A percentile compares a stretch with the other conserved stretches of the same genome.
Conservation (phyloP, 2,888 invertebrate genomes). For the Spodoptera picta region DNA sequence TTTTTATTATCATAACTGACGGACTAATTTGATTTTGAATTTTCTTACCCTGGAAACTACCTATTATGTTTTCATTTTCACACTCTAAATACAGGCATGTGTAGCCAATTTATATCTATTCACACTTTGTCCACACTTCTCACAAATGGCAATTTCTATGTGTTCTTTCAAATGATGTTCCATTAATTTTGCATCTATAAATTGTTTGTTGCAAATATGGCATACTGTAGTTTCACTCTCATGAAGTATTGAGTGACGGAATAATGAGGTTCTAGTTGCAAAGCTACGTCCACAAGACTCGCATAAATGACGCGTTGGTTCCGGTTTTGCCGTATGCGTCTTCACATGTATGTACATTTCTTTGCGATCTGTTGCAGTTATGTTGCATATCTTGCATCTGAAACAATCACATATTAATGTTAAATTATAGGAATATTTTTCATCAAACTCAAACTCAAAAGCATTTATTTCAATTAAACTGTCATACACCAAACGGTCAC, state of each 20-base stretch:
- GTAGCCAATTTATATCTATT: conserved; percentile 64
- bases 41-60: too few species aligned
- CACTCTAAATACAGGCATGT: conserved; percentile 65
- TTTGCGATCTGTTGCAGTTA: conserved; percentile 86
- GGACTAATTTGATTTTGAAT: too few species aligned
- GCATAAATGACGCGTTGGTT: conserved; percentile 74
- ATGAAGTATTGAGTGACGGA: conserved; percentile 74
- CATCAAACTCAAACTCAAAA: too few species aligned
- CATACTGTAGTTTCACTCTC: conserved; percentile 62
- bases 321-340: conserved; percentile 77
- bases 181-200: conserved; percentile 61
- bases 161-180: conserved; percentile 72
- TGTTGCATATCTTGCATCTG: conserved; percentile 90
- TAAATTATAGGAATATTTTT: not conserved
- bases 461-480: too few species aligned
- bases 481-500: too few species aligned
- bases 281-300: conserved; percentile 83
- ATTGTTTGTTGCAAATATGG: conserved; percentile 67
- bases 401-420: conserved; percentile 43
- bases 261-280: conserved; percentile 70
- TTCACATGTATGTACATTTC: conserved; percentile 89
- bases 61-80: not conserved
- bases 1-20: too few species aligned
- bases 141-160: conserved; percentile 76
- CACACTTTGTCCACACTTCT: conserved; percentile 77